Base-by-base conservation (phyloP, 2,113 vertebrate genomes). In the Actenoides lindsayi region DNA sequence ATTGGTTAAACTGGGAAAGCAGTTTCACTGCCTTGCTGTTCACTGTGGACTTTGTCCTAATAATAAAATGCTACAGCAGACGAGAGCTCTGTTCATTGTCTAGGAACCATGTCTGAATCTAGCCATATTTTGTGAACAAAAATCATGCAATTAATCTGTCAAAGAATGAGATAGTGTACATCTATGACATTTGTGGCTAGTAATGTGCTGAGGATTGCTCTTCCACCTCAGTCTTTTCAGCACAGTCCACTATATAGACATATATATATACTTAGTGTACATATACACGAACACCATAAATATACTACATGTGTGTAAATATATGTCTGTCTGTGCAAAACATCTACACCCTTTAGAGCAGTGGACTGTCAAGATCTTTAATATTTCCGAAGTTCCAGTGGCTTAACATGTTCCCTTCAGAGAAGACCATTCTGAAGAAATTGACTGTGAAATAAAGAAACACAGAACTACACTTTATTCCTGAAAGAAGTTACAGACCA, bases 361-460 rank as follows among this genome's bases (percentile, higher is more conserved):
- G 17, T n/a, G 33, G 15, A 56, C 48, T 87, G 21, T n/a, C 51
- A 70, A 87, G 69, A 57, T 39, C 27, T 62, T 24, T 59, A 87
- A 57, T 53, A 65, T 51, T 92, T 89, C 27, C 27, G 18, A 57
- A 78, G 74, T 90, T 94, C 51, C 85, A 79, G 37, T 75, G 69
- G 25, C 70, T 96, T 94, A 78, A 71, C 51, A n/a, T 46, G 42
- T 44, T 94, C 74, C 91, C 82, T 54, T 93, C 62, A 93, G 90
- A 81, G 24, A 63, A 90, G 56, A 84, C 24, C 11, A 70, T 93
- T 94, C 73, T 87, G 82, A 69, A 93, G 82, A 95, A 96, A 94
- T 90, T 90, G 93, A 67, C 88, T 94, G 85, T 96, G 94, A 96
- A 96, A 94, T 93, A 96, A 87, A 87, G 85, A 92, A 96, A 82